phyloP scores from a whole-genome alignment of 1,140 invertebrate species.

The Centruroides vittatus region DNA sequence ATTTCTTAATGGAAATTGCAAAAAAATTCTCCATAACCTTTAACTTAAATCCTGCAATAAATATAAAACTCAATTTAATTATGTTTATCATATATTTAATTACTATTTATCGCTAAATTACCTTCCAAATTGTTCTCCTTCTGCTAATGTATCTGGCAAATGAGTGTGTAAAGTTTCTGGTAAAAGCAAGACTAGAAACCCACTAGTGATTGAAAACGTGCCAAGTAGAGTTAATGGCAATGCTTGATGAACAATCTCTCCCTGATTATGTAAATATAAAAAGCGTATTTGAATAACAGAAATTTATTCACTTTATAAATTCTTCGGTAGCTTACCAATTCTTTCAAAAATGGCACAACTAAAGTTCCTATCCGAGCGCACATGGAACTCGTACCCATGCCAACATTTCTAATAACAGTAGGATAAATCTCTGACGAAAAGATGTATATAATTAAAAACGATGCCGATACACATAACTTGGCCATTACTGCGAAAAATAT shows the following conservation, averaged over 20 bases:
- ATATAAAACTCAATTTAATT: too few relatives aligned
- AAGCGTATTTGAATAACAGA: too few relatives aligned
- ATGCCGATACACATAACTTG: conserved; percentile 67
- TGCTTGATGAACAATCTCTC: too few relatives aligned
- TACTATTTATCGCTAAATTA: not conserved
- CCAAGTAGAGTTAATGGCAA: too few relatives aligned
- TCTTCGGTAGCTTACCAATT: conserved; percentile 18
- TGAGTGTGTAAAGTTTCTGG: conserved; percentile 71
- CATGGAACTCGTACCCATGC: conserved; percentile 59
- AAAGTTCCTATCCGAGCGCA: conserved; percentile 60
- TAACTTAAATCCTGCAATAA: too few relatives aligned
- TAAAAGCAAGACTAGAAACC: conserved; percentile 63
- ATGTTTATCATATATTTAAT: too few relatives aligned
- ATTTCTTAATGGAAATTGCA: too few relatives aligned
- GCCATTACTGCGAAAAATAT: conserved; percentile 51
- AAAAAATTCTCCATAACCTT: too few relatives aligned
- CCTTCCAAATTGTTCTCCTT: conserved; percentile 42
- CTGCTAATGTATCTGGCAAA: conserved; percentile 60
- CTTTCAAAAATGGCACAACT: conserved; percentile 44
- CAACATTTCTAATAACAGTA: conserved; percentile 67
- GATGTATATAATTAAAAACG: conserved; percentile 75
- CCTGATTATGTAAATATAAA: too few relatives aligned
- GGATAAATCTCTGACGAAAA: conserved; percentile 82
- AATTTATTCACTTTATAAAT: too few relatives aligned
- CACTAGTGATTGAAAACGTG: conserved; percentile 23